Percentiles rank a stretch among this genome's conserved stretches.
Evolutionary conservation across 1,140 invertebrate genomes (phyloP).

Genomic region (Chelonus insularis): DNA sequence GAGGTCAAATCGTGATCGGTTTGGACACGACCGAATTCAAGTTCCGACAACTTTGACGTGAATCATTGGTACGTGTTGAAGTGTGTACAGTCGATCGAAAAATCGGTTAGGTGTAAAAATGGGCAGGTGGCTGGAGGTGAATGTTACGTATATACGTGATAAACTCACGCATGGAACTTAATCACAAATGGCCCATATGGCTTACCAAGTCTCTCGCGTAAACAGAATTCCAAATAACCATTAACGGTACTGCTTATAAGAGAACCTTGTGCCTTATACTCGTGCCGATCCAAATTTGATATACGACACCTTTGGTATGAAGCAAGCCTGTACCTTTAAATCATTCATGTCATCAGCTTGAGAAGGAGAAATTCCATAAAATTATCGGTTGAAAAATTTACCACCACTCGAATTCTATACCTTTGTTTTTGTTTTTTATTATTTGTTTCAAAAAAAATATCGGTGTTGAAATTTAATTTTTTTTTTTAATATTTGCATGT

Average conservation of each 20-base stretch:
- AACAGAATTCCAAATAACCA: constrained; percentile 29
- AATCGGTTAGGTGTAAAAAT: not conserved
- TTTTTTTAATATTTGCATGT: too few relatives aligned
- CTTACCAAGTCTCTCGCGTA: constrained; percentile 9
- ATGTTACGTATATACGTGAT: not conserved
- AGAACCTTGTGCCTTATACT: not conserved
- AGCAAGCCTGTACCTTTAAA: not conserved
- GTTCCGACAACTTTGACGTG: constrained; percentile 4
- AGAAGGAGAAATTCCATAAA: not conserved
- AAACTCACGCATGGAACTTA: not conserved
- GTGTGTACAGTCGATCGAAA: not conserved
- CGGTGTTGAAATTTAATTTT: too few relatives aligned
- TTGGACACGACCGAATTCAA: not conserved
- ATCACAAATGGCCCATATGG: constrained; percentile 21
- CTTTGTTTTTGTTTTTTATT: not conserved
- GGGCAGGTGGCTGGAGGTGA: constrained; percentile 3
- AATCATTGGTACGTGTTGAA: not conserved
- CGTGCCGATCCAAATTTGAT: constrained; percentile 25
- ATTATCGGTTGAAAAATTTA: not conserved
- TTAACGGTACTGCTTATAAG: constrained; percentile 24
- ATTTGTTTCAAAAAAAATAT: too few relatives aligned
- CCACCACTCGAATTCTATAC: not conserved
- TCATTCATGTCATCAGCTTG: not conserved
- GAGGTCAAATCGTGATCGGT: constrained; percentile 1
- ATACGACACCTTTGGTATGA: constrained; percentile 4